Evolutionary conservation across 53 echinoderm and acorn worm genomes (phyloP), one percentile per base, ranked within the genome.

Genomic region (Echinometra lucunter): DNA sequence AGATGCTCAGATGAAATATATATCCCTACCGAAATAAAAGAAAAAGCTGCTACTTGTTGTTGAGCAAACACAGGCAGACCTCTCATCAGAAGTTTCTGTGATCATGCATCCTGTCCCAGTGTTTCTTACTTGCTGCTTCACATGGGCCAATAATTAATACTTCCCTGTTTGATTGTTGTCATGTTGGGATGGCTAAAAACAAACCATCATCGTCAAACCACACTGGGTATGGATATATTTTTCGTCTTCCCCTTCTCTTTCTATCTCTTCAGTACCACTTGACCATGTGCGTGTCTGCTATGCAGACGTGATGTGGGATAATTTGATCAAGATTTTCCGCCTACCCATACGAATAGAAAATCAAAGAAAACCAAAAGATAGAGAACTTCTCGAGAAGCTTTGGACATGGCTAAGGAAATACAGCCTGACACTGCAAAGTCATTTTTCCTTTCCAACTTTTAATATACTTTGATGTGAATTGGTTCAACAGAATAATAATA

Each of bases 101-200:
- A 60, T 67, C 60, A 66, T 37, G 44, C 37, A 23, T 40, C 47
- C 60, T 25, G 27, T 38, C 23, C 89, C 60, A 89, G 60, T 89
- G 49, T 60, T 35, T 89, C 18, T 0, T 38, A 89, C 57, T 57
- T 35, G 89, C 18, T 89, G 10, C 37, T 89, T 28, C 21, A 60
- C 37, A 89, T 58, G 44, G 18, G 91, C 66, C 44, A 78, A 80
- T 93, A 93, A 93, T 93, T 93, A 78, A 93, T 78, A 93, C 93
- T 93, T 93, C 80, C 93, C 35, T 75, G 75, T 74, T 74, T 93
- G 75, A 74, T 23, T 55, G 75, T 93, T 93, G 93, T 93, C 93
- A 74, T 75, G 93, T 93, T 80, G 91, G 44, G 69, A 69, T 66
- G 72, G 47, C 45, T 67, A 91, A 91, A 91, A 66, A 91, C 91